phyloP scores from a whole-genome alignment of 1,140 invertebrate genomes.

The Zaprionus africanus region DNA sequence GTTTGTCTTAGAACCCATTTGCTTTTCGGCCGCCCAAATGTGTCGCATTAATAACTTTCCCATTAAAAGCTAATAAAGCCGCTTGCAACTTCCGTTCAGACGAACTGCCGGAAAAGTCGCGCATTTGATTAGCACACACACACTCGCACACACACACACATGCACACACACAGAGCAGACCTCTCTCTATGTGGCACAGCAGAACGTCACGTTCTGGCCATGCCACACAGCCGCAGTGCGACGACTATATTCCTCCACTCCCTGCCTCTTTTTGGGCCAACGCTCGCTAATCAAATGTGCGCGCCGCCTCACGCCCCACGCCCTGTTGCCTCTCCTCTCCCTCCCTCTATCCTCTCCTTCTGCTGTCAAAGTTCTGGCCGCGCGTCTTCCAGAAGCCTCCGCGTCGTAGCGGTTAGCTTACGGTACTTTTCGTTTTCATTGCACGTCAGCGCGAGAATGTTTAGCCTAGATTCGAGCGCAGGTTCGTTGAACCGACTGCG shows the following conservation, averaged over 20 bases:
- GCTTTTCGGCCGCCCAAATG: slow-evolving; percentile 21
- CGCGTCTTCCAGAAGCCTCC: slow-evolving; percentile 58
- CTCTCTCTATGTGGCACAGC: slow-evolving; percentile 49
- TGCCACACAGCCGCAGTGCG: slow-evolving; percentile 45
- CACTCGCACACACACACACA: slow-evolving; percentile 3
- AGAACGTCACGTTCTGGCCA: slow-evolving; percentile 74
- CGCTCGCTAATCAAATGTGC: slow-evolving; percentile 54
- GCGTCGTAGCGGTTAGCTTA: slow-evolving; percentile 83
- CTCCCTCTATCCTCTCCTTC: not conserved
- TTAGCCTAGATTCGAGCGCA: slow-evolving; percentile 84
- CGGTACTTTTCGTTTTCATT: slow-evolving; percentile 85
- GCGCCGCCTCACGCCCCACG: not conserved
- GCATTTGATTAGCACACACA: slow-evolving; percentile 70
- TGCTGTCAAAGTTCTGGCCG: slow-evolving; percentile 60
- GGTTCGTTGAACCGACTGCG: slow-evolving; percentile 81
- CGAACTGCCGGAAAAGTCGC: slow-evolving; percentile 47
- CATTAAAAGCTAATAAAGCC: slow-evolving; percentile 80
- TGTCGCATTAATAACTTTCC: slow-evolving; percentile 74
- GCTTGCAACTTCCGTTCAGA: slow-evolving; percentile 69
- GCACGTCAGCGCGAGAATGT: slow-evolving; percentile 84
- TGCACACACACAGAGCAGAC: not conserved
- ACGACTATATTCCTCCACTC: slow-evolving; percentile 13
- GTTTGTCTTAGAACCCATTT: slow-evolving; percentile 32
- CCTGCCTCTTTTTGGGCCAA: slow-evolving; percentile 40
- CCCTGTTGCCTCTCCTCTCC: not conserved